Base-by-base conservation (phyloP, 2,888 invertebrate genomes). In the Furcula furcula region DNA sequence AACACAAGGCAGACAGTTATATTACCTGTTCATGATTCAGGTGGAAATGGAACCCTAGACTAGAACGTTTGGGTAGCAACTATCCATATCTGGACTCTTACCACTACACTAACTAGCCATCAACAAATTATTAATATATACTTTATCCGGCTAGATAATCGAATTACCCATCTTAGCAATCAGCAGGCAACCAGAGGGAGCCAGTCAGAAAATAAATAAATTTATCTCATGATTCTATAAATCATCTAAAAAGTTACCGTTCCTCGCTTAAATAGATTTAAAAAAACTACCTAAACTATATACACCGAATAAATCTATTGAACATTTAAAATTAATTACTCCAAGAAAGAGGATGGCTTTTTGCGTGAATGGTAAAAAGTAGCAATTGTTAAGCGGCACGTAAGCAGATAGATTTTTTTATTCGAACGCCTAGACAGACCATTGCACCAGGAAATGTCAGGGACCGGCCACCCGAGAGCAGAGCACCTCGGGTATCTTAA, bases 381-480 rank as follows among this genome's bases (percentile, higher is more conserved):
- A 28, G 34, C 39, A 28, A 50, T 45, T 45, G 44, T 46, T 26
- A 15, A 14, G 9, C 31, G 40, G 54, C 54, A 56, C 57, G 51
- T 48, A 43, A 44, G 34, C 25, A 32, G 35, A 19, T 53, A 35
- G 50, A 41, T 46, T 58, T 48, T 58, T 54, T n/a, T 51, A 44
- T 44, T 42, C 35, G 36, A 7, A 35, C 21, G 32, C 40, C 43
- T 39, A 45, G 41, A 44, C 41, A 51, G 55, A 55, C 50, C 60
- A 51, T 53, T 64, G 64, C 58, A 49, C 64, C 59, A 46, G 61
- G 63, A 63, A 63, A 48, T 56, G 31, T 16, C 19, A 14, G 27
- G 31, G 38, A n/a, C 5, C 30, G 23, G 29, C 20, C 34, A 35
- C 19, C 26, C 16, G 21, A 30, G 44, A 37, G 35, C 14, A 46